phyloP scores from a whole-genome alignment of 2,113 vertebrate genomes.

The rat (Rattus norvegicus) region DNA sequence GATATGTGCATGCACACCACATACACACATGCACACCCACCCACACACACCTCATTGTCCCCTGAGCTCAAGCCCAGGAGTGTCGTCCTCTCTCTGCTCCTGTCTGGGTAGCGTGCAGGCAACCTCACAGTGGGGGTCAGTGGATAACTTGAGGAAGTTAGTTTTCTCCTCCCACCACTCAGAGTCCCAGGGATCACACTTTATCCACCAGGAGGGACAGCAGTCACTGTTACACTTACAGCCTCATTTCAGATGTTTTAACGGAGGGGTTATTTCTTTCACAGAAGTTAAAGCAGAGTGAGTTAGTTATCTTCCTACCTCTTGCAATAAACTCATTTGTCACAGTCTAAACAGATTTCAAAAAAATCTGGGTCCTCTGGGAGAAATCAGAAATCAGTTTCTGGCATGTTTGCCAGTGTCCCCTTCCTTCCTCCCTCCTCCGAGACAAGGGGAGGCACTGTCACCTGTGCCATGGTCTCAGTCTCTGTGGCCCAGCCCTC shows the following conservation, averaged over 20 bases:
- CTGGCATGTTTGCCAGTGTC: not conserved
- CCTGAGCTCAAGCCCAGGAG: not conserved
- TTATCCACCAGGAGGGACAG: not conserved
- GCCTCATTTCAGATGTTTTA: not conserved
- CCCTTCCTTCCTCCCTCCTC: not conserved
- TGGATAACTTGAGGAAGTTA: too few relatives aligned
- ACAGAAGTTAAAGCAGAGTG: not conserved
- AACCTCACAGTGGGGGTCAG: not conserved
- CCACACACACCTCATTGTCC: not conserved
- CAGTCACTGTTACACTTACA: not conserved
- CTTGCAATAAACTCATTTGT: not conserved
- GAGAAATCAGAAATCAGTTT: too few relatives aligned
- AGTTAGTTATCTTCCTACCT: not conserved
- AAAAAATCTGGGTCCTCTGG: too few relatives aligned
- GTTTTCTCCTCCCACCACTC: not conserved
- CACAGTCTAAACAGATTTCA: slow-evolving; percentile 28
- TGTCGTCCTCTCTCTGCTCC: not conserved
- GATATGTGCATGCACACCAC: not conserved
- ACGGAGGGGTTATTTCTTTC: not conserved
- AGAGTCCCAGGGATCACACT: too few relatives aligned
- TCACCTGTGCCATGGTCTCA: not conserved
- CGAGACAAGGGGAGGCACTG: not conserved
- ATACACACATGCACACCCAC: fast-evolving
- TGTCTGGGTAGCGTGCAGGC: not conserved
- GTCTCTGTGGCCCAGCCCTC: not conserved